Conservation (phyloP, 2,888 invertebrate genomes). For the Meiosimyza decipiens region DNA sequence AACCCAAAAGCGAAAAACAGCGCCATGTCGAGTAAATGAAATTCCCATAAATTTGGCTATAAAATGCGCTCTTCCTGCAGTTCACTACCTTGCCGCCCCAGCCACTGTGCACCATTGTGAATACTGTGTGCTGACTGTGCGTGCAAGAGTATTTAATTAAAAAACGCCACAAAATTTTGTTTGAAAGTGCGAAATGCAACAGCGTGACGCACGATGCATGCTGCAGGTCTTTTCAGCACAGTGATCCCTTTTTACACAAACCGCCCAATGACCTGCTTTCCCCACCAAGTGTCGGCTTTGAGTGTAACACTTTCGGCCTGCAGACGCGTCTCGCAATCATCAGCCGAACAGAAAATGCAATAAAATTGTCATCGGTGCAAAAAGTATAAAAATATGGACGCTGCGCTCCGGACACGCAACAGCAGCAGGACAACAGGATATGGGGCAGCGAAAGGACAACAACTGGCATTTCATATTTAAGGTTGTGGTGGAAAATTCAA, state of each 20-base stretch:
- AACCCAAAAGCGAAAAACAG: not conserved
- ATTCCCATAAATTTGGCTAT: constrained; percentile 46
- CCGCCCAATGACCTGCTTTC: not conserved
- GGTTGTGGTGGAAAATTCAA: no score
- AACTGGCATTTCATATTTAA: no score
- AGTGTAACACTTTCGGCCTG: constrained; percentile 11
- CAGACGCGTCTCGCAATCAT: constrained; percentile 13
- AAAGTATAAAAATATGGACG: constrained; percentile 22
- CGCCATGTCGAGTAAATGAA: constrained; percentile 43
- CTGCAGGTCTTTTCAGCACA: constrained; percentile 14
- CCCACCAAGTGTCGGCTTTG: not conserved
- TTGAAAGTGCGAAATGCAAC: constrained; percentile 47
- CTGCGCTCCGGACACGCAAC: constrained; percentile 11
- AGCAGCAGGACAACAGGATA: not conserved
- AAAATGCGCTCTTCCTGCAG: constrained; percentile 24
- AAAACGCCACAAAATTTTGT: constrained; percentile 45
- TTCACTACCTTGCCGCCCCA: not conserved
- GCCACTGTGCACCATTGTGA: not conserved
- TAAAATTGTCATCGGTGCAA: constrained; percentile 36
- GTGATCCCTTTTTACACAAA: not conserved
- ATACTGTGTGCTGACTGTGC: constrained; percentile 25
- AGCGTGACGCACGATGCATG: constrained; percentile 26
- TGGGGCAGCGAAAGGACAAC: no score
- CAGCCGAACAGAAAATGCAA: constrained; percentile 17
- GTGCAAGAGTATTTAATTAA: constrained; percentile 48